Conservation (phyloP, 2,797 vertebrate genomes). For the Aeoliscus strigatus region DNA sequence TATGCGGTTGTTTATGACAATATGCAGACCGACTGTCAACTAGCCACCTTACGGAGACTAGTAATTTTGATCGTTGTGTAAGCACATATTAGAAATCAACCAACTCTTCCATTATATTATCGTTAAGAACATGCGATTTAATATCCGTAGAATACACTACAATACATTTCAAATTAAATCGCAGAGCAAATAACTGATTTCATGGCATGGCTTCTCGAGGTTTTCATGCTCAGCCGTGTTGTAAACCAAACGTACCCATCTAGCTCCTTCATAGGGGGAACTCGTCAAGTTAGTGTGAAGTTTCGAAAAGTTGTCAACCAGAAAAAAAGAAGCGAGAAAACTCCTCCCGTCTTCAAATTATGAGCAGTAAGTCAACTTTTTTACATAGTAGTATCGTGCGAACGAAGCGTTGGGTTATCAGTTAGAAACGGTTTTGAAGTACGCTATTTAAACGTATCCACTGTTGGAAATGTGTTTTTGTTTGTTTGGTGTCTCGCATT, state of each 20-base stretch:
- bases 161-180: neutral
- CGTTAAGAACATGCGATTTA: no score
- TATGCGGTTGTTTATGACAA: no score
- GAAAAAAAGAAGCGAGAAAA: slow-evolving; percentile 73
- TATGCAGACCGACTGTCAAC: no score
- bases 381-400: slow-evolving; percentile 36
- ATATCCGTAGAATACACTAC: no score
- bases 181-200: no score
- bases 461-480: neutral
- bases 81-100: no score
- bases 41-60: no score
- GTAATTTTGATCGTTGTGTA: no score
- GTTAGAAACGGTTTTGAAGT: neutral
- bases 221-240: accelerated
- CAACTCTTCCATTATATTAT: no score
- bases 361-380: slow-evolving; percentile 81
- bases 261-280: slow-evolving; percentile 56
- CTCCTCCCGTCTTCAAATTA: slow-evolving; percentile 79
- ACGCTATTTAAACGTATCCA: neutral
- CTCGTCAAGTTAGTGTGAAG: slow-evolving; percentile 76
- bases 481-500: slow-evolving; percentile 25
- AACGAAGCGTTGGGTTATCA: slow-evolving; percentile 7
- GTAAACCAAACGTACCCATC: slow-evolving; percentile 38
- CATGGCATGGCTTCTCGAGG: no score
- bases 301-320: slow-evolving; percentile 79